Conservation (phyloP, 2,888 invertebrate species). For the Melanophora roralis region DNA sequence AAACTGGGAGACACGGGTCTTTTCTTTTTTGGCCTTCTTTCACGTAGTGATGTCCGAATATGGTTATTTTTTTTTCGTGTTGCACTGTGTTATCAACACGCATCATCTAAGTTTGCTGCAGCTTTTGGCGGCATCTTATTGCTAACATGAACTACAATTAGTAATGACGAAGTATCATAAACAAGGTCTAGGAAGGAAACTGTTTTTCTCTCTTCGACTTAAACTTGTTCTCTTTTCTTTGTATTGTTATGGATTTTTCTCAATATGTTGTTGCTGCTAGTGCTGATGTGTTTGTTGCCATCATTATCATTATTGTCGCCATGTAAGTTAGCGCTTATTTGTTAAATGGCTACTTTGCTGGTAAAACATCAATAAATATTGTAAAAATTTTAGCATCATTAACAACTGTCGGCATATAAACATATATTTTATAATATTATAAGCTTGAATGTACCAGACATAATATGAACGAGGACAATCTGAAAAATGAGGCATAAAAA, state of each 20-base stretch:
- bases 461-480: neutral
- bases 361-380: slow-evolving; percentile 65
- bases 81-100: slow-evolving; percentile 58
- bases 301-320: slow-evolving; percentile 51
- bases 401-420: neutral
- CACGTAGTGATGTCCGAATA: too few species aligned
- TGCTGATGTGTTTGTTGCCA: neutral
- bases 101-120: slow-evolving; percentile 50
- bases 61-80: too few species aligned
- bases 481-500: too few species aligned
- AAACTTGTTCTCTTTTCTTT: neutral
- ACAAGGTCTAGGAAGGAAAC: slow-evolving; percentile 60
- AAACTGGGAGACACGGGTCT: too few species aligned
- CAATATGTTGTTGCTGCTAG: neutral
- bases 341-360: slow-evolving; percentile 55
- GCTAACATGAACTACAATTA: slow-evolving; percentile 55
- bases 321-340: slow-evolving; percentile 45
- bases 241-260: neutral
- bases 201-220: slow-evolving; percentile 39
- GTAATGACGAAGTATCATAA: slow-evolving; percentile 55
- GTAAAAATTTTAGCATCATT: slow-evolving; percentile 57
- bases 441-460: too few species aligned
- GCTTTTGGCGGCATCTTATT: slow-evolving; percentile 54
- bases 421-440: too few species aligned
- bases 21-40: too few species aligned